phyloP scores from a whole-genome alignment of 1,140 invertebrate genomes.

The Diprion similis region DNA sequence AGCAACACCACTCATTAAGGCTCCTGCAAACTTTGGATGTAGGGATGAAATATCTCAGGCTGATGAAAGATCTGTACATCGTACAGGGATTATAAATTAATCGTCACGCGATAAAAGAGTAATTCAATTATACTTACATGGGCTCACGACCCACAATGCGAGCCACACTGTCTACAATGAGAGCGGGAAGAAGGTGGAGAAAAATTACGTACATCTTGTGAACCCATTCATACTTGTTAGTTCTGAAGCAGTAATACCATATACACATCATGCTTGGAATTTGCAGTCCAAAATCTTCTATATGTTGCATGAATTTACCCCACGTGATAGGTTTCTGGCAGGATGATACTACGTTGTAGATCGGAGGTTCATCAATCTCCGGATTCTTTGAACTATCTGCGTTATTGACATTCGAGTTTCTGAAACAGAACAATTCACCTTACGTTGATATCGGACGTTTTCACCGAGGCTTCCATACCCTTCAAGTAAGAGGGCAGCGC shows the following conservation, averaged over 20 bases:
- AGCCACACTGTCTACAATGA: conserved; percentile 46
- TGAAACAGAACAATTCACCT: conserved; percentile 11
- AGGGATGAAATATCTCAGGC: too few relatives aligned
- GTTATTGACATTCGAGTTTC: conserved; percentile 25
- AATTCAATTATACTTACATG: conserved; percentile 41
- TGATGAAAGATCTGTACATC: too few relatives aligned
- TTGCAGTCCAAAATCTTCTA: conserved; percentile 49
- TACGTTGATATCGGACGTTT: too few relatives aligned
- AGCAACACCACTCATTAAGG: background rate
- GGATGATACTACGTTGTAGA: conserved; percentile 69
- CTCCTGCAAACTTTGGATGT: too few relatives aligned
- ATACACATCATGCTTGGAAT: conserved; percentile 54
- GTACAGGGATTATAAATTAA: too few relatives aligned
- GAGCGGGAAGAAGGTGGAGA: conserved; percentile 56
- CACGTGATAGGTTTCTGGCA: conserved; percentile 67
- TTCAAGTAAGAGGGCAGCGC: background rate
- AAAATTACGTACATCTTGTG: conserved; percentile 59
- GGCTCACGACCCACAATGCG: conserved; percentile 51
- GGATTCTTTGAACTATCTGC: conserved; percentile 4
- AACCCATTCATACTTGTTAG: conserved; percentile 56
- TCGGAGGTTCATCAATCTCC: conserved; percentile 44
- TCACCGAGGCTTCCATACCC: too few relatives aligned
- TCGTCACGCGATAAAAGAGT: background rate
- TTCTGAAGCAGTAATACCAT: conserved; percentile 64
- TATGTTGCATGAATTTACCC: conserved; percentile 62